A percentile compares a stretch with the other conserved stretches of the same genome.
These are phyloP conservation scores for Gymnogyps californianus DNA, from an alignment of 2,113 vertebrate species.

Conservation along the genomic window DNA sequence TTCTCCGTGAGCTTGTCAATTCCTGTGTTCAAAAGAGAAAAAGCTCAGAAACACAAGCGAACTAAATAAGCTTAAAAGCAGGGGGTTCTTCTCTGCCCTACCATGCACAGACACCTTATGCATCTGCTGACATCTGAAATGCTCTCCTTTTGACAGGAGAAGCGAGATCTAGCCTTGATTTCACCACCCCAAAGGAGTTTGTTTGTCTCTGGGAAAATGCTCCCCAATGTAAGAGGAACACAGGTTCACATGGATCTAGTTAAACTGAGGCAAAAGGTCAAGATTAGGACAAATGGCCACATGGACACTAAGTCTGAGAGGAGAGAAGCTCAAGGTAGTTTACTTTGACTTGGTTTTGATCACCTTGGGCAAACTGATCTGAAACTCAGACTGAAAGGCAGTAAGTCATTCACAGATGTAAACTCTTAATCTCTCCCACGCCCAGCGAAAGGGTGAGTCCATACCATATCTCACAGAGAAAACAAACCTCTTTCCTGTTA, in stretches of 20 bases:
- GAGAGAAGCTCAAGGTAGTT: not conserved
- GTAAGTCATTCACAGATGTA: not conserved
- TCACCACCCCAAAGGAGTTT: not conserved
- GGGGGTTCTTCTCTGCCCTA: not conserved
- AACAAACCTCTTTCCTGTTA: not conserved
- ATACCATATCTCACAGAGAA: not conserved
- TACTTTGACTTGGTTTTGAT: not conserved
- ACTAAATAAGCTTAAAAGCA: not conserved
- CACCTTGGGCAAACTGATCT: conserved; percentile 12
- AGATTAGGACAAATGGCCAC: not conserved
- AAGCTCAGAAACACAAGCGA: not conserved
- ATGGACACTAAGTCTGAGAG: not conserved
- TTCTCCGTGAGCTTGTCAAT: conserved; percentile 98
- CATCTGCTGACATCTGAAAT: not conserved
- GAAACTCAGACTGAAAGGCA: not conserved
- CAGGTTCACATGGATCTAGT: not conserved
- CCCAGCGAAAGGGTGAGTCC: conserved; percentile 27
- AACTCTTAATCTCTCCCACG: conserved; percentile 44
- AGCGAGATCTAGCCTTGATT: not conserved
- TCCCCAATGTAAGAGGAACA: not conserved
- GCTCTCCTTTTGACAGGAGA: not conserved
- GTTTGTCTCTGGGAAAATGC: not conserved
- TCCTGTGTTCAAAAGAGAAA: conserved; percentile 62
- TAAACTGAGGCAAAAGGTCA: not conserved
- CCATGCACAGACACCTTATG: not conserved